A percentile compares a stretch with the other conserved stretches of the same genome.
These are phyloP conservation scores for Fissipunctia ypsillon DNA, from an alignment of 2,888 invertebrate species.

Conservation along the genomic window DNA sequence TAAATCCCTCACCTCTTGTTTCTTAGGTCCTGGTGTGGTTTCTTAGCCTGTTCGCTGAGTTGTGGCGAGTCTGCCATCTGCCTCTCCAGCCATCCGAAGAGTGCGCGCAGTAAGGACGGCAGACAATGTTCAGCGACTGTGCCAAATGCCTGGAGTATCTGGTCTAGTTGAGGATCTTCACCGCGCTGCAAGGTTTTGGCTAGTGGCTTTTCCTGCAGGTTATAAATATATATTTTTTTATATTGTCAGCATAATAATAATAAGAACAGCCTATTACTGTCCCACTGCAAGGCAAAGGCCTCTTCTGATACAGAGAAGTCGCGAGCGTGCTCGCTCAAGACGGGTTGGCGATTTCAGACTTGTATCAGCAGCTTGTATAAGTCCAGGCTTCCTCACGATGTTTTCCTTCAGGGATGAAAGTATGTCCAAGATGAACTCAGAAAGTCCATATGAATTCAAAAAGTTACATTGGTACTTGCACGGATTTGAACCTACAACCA, in stretches of 20 bases:
- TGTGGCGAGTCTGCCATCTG: slow-evolving; percentile 94
- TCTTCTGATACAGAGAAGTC: too few relatives aligned
- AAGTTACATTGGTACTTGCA: background rate
- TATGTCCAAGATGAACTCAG: background rate
- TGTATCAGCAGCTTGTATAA: background rate
- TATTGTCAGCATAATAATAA: too few relatives aligned
- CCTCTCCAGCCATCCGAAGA: slow-evolving; percentile 98
- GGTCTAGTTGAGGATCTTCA: slow-evolving; percentile 98
- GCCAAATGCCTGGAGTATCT: slow-evolving; percentile 97
- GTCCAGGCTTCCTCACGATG: background rate
- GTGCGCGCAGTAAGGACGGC: slow-evolving; percentile 97
- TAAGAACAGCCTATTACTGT: background rate
- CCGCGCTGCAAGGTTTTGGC: slow-evolving; percentile 98
- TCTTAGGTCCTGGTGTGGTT: slow-evolving; percentile 90
- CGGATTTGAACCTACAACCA: background rate
- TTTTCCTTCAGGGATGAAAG: too few relatives aligned
- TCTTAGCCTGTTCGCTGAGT: slow-evolving; percentile 87
- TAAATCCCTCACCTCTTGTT: slow-evolving; percentile 83
- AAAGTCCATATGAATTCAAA: too few relatives aligned
- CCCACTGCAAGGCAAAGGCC: too few relatives aligned
- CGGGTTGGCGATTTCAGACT: background rate
- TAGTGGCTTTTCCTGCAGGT: slow-evolving; percentile 95
- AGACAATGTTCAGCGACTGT: slow-evolving; percentile 99
- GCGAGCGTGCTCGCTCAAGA: too few relatives aligned
- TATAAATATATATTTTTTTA: background rate